A percentile compares a stretch with the other conserved stretches of the same genome.
Conservation (phyloP, 2,888 invertebrate genomes). For the Seira musarum region DNA sequence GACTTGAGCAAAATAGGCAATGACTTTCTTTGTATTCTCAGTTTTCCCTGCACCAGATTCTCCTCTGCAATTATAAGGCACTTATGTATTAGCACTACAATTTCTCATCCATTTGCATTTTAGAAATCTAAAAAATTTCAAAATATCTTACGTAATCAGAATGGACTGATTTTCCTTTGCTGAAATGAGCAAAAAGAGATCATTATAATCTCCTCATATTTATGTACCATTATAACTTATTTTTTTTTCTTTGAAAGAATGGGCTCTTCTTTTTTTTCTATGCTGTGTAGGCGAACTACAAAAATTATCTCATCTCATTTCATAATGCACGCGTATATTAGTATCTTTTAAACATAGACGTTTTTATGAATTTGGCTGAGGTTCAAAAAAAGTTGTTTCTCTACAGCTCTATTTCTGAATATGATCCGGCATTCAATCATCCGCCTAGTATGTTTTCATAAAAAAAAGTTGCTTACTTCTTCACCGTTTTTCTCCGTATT, state of each 20-base stretch:
- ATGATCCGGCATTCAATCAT: slow-evolving; percentile 59
- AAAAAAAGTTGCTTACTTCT: slow-evolving; percentile 1
- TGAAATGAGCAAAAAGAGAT: slow-evolving; percentile 36
- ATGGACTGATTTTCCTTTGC: slow-evolving; percentile 91
- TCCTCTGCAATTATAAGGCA: slow-evolving; percentile 77
- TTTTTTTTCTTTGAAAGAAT: neutral
- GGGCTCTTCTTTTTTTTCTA: neutral
- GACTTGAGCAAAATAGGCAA: slow-evolving; percentile 99
- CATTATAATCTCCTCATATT: neutral
- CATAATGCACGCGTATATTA: neutral
- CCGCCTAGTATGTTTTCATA: slow-evolving; percentile 33
- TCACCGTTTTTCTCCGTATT: neutral
- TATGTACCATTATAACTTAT: neutral
- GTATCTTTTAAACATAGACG: neutral
- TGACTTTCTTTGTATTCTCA: slow-evolving; percentile 99
- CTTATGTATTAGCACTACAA: neutral
- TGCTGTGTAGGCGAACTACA: neutral
- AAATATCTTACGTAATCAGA: slow-evolving; percentile 95
- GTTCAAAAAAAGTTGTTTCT: slow-evolving; percentile 30
- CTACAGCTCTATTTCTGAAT: slow-evolving; percentile 52
- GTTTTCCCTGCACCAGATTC: slow-evolving; percentile 99
- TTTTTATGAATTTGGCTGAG: slow-evolving; percentile 38
- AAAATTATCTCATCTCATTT: neutral
- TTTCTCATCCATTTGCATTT: neutral
- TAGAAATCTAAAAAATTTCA: neutral